Evolutionary conservation across 2,888 invertebrate genomes (phyloP).

Genomic region (Andrena praecox): DNA sequence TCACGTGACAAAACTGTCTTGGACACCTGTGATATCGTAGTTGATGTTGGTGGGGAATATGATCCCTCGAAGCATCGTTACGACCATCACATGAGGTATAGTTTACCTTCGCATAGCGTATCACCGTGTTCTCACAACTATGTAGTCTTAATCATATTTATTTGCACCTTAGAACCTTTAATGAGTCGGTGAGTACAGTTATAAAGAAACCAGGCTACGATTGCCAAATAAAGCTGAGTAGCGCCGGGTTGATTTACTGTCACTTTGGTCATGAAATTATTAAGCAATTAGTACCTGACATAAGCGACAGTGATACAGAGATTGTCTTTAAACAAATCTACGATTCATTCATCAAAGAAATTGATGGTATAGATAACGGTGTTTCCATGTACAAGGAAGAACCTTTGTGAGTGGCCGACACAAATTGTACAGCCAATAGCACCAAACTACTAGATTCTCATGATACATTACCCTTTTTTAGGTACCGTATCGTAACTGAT

Average conservation of each 20-base stretch:
- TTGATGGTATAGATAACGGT: constrained; percentile 99
- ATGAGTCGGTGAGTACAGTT: constrained; percentile 70
- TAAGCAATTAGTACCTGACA: constrained; percentile 86
- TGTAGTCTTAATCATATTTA: constrained; percentile 1
- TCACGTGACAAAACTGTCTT: constrained; percentile 87
- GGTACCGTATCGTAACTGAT: constrained; percentile 92
- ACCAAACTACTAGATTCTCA: constrained; percentile 3
- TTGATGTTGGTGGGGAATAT: constrained; percentile 97
- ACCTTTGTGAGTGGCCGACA: constrained; percentile 84
- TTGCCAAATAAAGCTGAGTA: constrained; percentile 91
- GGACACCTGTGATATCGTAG: constrained; percentile 95
- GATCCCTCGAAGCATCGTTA: constrained; percentile 91
- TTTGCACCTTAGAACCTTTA: constrained; percentile 37
- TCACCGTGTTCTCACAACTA: not conserved
- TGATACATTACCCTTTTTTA: constrained; percentile 62
- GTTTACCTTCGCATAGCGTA: not conserved
- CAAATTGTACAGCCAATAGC: too few relatives aligned
- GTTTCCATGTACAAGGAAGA: constrained; percentile 91
- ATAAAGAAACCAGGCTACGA: constrained; percentile 78
- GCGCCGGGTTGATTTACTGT: constrained; percentile 96
- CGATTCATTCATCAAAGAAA: constrained; percentile 94
- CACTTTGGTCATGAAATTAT: constrained; percentile 95
- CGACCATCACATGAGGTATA: constrained; percentile 96
- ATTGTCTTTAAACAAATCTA: constrained; percentile 91
- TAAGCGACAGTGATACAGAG: constrained; percentile 86